Evolutionary conservation across 1,140 invertebrate species (phyloP).

Genomic region (Lasioglossum albipes): DNA sequence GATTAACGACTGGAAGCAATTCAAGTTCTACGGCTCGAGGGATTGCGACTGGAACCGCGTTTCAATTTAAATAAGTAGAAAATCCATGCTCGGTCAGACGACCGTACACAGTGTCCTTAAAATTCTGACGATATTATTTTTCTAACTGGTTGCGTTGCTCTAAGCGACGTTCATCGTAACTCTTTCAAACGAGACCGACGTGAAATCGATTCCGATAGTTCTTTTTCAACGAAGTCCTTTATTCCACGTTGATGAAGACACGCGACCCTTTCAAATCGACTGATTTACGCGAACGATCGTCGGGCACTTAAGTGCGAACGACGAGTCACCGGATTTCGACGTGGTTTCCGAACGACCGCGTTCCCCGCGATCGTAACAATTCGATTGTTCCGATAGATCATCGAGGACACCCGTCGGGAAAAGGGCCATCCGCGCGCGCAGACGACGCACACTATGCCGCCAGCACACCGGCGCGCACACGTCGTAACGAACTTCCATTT

Average conservation of each 20-base stretch:
- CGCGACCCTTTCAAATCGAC: not conserved
- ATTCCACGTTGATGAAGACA: too few relatives aligned
- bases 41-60: not conserved
- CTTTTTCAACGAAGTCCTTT: too few relatives aligned
- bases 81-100: too few relatives aligned
- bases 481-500: conserved; percentile 44
- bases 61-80: not conserved
- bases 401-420: not conserved
- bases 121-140: not conserved
- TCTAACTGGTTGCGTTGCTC: too few relatives aligned
- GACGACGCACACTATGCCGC: not conserved
- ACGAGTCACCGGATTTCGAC: not conserved
- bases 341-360: not conserved
- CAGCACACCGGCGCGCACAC: not conserved
- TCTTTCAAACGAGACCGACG: too few relatives aligned
- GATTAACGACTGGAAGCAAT: conserved; percentile 21
- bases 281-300: not conserved
- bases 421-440: not conserved
- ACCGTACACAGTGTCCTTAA: too few relatives aligned
- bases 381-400: conserved; percentile 22
- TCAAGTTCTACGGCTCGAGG: conserved; percentile 5
- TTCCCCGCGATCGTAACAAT: conserved; percentile 11
- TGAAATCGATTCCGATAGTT: too few relatives aligned
- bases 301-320: not conserved
- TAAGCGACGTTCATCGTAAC: too few relatives aligned